Evolutionary conservation across 2,113 vertebrate genomes (phyloP), one percentile per base, ranked within the genome.

Genomic region (Oncorhynchus nerka): DNA sequence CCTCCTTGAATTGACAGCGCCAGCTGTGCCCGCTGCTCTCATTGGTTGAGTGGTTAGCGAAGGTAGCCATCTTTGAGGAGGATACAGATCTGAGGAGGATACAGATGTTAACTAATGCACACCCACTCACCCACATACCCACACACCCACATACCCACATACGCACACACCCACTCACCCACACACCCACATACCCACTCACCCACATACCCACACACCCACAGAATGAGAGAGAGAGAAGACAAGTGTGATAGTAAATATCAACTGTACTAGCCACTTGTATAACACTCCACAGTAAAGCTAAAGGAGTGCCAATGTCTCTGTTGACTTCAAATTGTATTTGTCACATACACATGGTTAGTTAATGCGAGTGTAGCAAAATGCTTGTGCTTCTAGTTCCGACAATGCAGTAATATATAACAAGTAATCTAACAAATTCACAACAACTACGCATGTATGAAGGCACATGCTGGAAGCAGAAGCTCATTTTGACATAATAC

Each of bases 1-100:
- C 90, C 79, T 99, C 98, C 0, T 96, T 81, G 48, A 98, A 97
- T 0, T 82, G 20, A 73, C 97, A 99, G 76, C 82, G 20, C 73
- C 97, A 99, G 75, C 9, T 45, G 39, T 76, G 90, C 88, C 94
- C 94, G 39, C 30, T 39, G 22, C 71, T 91, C 76, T 0, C 6
- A 12, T 90, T 92, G 16, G 9, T 9, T 12, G 11, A 5, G 9
- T 65, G 81, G 13, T 48, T 1, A 74, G 81, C 86, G 69, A 13
- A 22, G 34, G 30, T 24, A 15, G 24, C 66, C 92, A 94, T 93
- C 19, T 70, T 84, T 73, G 19, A 24, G 24, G 24, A 24, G 24
- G 24, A 24, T 24, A 12, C 75, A 79, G 45, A 70, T 80, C 90
- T 90, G 68, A 73, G 24, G 28, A 26, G 48, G 26, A 75, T 15